A percentile compares a stretch with the other conserved stretches of the same genome.
phyloP scores from a whole-genome alignment of 2,113 vertebrate species.

The rat (Rattus norvegicus) region GRCr8 NC_086021.1:102962501-102963000 shows the following conservation, averaged over 20 bases:
- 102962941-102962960: neutral
- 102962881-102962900: neutral
- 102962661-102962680: neutral
- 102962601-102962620: neutral
- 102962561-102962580: neutral
- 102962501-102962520: neutral
- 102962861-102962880: rapidly evolving
- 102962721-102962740: neutral
- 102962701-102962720: neutral
- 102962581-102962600: neutral
- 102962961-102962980: neutral
- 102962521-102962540: neutral
- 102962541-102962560: neutral
- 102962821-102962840: neutral
- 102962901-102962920: neutral
- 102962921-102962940: neutral
- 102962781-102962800: neutral
- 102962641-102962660: neutral
- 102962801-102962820: neutral
- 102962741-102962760: neutral
- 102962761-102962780: neutral
- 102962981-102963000: neutral
- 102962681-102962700: neutral
- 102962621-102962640: neutral
- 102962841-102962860: neutral